Base-by-base conservation (phyloP, 2,113 vertebrate species). In the Uria lomvia region DNA sequence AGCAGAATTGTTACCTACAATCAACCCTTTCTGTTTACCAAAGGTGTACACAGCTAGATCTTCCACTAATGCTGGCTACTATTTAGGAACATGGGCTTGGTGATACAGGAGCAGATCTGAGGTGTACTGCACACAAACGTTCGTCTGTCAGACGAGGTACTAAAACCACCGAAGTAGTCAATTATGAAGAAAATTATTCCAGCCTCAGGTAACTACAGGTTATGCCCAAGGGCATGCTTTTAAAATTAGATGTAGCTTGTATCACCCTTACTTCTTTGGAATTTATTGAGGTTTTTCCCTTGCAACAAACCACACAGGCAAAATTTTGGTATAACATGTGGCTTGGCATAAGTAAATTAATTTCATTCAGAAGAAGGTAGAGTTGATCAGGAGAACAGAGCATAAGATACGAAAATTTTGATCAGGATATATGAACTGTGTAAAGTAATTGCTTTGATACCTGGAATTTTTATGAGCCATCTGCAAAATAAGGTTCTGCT, bases 91-190 rank as follows among this genome's bases (percentile, higher is more conserved):
- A 56, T 3, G 13, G 24, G 38, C 18, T 36, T 76, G 26, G 18
- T 67, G 52, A 82, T 38, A 36, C 5, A 4, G 60, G 22, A 87
- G 19, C 15, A 75, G 36, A 60, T 34, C 40, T 3, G 9, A 84
- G 63, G 21, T 36, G 2, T 34, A 36, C 7, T 32, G 17, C 27
- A 66, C 32, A 29, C 16, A 60, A 26, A 50, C 7, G 16, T 68
- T 26, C 0, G 1, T 45, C 66, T 85, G 49, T 32, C 38, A 82
- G 42, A 4, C 0, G 0, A 72, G 16, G 21, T 36, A 55, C 12
- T 59, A 92, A 77, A 78, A 6, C 1, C 20, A 77, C 24, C 42
- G 21, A 18, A 79, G 18, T 0, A 88, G 21, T 11, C 27, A 94
- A 47, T 68, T 70, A n/a, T 30, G 34, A 66, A 67, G 15, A 78